Evolutionary conservation across 2,797 vertebrate genomes (phyloP).

Genomic region (Sebastes minor): DNA sequence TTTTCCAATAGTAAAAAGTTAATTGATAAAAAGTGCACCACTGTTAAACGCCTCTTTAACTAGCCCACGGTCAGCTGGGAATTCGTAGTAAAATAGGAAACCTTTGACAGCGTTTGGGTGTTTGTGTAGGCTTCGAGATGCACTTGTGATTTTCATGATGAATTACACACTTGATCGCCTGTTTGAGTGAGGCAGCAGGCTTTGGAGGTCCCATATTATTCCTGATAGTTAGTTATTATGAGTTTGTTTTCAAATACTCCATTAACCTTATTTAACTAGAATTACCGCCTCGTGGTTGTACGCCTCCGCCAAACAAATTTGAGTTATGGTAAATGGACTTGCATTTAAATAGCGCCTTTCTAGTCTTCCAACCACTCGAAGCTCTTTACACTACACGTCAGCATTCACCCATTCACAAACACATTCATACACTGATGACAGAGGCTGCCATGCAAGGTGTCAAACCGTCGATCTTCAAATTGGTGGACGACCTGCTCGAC

Average conservation of each 20-base stretch:
- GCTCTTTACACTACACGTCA: no score
- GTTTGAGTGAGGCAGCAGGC: neutral
- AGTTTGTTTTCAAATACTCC: neutral
- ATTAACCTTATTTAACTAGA: neutral
- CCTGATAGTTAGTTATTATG: neutral
- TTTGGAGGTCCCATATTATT: neutral
- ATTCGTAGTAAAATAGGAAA: neutral
- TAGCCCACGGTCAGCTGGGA: neutral
- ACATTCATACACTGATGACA: no score
- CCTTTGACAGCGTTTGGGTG: neutral
- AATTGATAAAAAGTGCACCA: slow-evolving; percentile 19
- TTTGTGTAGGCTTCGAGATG: neutral
- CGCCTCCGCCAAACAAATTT: no score
- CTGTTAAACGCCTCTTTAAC: slow-evolving; percentile 19
- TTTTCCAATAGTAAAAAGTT: slow-evolving; percentile 3
- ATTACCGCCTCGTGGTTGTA: no score
- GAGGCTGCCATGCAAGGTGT: no score
- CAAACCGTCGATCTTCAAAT: no score
- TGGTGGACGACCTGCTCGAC: no score
- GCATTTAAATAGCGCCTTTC: no score
- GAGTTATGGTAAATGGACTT: no score
- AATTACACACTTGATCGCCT: neutral
- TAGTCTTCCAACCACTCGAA: no score
- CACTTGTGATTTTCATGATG: neutral
- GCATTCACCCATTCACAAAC: no score